Evolutionary conservation across 1,140 invertebrate species (phyloP).

Genomic region (Panagrolaimus sp.): DNA sequence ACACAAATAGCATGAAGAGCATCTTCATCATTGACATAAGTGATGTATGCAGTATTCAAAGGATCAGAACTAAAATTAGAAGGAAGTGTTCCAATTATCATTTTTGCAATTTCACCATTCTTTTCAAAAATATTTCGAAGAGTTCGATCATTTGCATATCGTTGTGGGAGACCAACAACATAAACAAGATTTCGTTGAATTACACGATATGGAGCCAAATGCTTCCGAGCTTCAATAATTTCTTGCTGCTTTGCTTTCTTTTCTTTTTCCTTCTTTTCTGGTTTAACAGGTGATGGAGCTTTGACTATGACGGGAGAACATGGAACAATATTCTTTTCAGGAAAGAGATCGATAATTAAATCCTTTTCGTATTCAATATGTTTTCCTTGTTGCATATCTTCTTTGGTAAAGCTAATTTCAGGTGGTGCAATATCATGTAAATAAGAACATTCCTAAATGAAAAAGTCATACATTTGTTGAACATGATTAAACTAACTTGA

Average conservation of each 20-base stretch:
- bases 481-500: constrained; percentile 27
- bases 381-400: constrained; percentile 98
- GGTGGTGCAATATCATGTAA: constrained; percentile 93
- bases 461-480: not conserved
- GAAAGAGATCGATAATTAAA: not conserved
- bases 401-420: constrained; percentile 92
- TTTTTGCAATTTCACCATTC: constrained; percentile 99
- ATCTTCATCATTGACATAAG: constrained; percentile 86
- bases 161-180: constrained; percentile 89
- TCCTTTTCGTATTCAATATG: constrained; percentile 63
- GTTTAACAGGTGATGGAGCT: too few species aligned
- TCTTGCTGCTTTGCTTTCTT: constrained; percentile 60
- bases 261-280: constrained; percentile 67
- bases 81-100: constrained; percentile 95
- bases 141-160: constrained; percentile 86
- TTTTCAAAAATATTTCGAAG: constrained; percentile 96
- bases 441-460: constrained; percentile 90
- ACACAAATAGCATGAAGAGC: constrained; percentile 79
- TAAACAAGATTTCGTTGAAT: constrained; percentile 99
- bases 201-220: constrained; percentile 82
- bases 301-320: too few species aligned
- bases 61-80: constrained; percentile 60
- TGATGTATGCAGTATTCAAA: constrained; percentile 78
- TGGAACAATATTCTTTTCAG: too few species aligned
- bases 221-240: constrained; percentile 86